Evolutionary conservation across 2,113 vertebrate genomes (phyloP), one percentile per base, ranked within the genome.

Genomic region (Panthera leo): DNA sequence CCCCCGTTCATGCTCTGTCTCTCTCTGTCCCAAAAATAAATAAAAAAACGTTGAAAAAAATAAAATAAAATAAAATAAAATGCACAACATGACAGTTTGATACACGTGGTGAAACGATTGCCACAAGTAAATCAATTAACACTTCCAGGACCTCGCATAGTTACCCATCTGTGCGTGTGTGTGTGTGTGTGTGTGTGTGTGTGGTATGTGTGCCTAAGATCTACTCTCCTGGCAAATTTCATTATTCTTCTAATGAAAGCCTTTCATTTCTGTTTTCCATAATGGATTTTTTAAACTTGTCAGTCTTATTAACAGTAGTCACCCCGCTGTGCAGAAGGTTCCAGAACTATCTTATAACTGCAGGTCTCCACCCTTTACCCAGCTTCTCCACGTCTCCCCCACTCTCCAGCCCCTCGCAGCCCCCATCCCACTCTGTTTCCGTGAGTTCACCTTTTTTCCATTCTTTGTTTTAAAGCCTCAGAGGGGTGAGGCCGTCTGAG

Each of bases 251-350:
- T 45, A 2, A 9, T 45, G 45, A 45, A 45, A 45, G 45, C 45
- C 45, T 45, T 45, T 45, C 45, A 45, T 45, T 45, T 45, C 45
- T 45, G 45, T 45, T 45, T 45, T 45, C 45, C 45, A 45, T 45
- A 45, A 45, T 45, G 2, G 45, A 45, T 45, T 45, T 45, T 45
- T 45, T 45, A 45, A 45, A 45, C 45, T 45, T 45, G 45, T 1
- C 45, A 2, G 16, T 14, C 7, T 65, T 18, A 3, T 12, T 42
- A 63, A 9, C 10, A 8, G 0, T 12, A 9, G 42, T 39, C 78
- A 9, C 39, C 9, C 5, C 0, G 2, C 65, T 39, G 4, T 51
- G 5, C 34, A 0, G 36, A 14, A 34, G 34, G 27, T 36, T 55
- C 67, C 34, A 25, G 55, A 63, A 42, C 53, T 5, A 11, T 14